These are phyloP conservation scores for Cephalopachus bancanus DNA, from an alignment of 2,797 vertebrate genomes.

Conservation along the genomic window DNA sequence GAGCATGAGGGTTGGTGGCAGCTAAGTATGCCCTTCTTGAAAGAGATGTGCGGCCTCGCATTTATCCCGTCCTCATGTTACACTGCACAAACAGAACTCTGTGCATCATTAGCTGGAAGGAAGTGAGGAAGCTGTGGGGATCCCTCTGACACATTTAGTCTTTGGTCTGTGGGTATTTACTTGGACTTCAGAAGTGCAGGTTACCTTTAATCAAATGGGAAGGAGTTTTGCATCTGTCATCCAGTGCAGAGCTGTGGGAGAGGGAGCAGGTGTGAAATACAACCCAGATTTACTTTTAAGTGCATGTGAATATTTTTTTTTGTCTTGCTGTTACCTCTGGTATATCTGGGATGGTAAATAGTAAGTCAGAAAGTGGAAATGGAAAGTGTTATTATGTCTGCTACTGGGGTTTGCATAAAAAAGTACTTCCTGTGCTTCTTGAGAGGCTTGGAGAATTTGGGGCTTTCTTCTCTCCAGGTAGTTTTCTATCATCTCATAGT, in stretches of 20 bases:
- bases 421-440: constrained; percentile 24
- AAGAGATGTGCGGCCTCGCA: neutral
- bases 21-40: neutral
- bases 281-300: constrained; percentile 62
- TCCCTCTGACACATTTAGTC: constrained; percentile 49
- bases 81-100: neutral
- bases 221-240: constrained; percentile 57
- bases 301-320: neutral
- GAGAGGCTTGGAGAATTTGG: neutral
- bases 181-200: neutral
- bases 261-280: constrained; percentile 51
- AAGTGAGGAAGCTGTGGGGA: constrained; percentile 64
- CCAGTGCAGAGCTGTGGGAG: neutral
- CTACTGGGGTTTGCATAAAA: constrained; percentile 13
- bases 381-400: constrained; percentile 48
- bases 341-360: constrained; percentile 33
- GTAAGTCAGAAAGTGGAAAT: constrained; percentile 69
- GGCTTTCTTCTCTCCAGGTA: neutral
- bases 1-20: neutral
- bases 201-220: constrained; percentile 47
- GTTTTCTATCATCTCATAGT: neutral
- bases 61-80: neutral
- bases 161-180: constrained; percentile 45
- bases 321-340: neutral
- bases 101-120: neutral